Evolutionary conservation across 2,797 vertebrate species (phyloP).

Genomic region (Florisuga fusca): DNA sequence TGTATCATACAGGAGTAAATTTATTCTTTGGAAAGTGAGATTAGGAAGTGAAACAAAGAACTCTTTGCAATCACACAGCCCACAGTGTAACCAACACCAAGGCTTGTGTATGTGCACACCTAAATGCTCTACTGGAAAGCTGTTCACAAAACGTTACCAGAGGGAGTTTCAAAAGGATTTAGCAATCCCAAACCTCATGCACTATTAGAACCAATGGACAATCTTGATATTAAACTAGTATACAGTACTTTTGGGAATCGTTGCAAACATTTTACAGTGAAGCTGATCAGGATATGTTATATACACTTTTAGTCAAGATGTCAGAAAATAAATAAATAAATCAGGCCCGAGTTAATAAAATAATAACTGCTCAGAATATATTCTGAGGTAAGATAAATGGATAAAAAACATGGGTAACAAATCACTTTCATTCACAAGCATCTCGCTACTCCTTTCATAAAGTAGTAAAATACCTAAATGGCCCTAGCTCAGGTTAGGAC

Average conservation of each 20-base stretch:
- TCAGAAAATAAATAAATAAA: neutral
- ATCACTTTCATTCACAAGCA: neutral
- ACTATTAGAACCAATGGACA: neutral
- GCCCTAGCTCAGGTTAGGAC: neutral
- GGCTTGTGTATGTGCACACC: fast-evolving
- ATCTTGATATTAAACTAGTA: neutral
- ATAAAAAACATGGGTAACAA: neutral
- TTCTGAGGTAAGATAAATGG: neutral
- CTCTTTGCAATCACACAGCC: neutral
- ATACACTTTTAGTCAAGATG: neutral
- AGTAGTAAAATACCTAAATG: neutral
- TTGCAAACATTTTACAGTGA: neutral
- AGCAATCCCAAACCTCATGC: neutral
- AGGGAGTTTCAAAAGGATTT: neutral
- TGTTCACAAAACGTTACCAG: neutral
- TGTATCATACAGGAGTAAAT: neutral
- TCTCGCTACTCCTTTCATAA: neutral
- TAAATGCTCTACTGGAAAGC: neutral
- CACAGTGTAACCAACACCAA: fast-evolving
- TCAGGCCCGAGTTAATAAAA: neutral
- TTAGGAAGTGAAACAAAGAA: neutral
- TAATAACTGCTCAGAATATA: neutral
- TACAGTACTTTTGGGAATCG: neutral
- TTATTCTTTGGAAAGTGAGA: neutral
- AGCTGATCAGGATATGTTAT: neutral